Conservation (phyloP, 2,888 invertebrate species). For the Chrysolina americana region DNA sequence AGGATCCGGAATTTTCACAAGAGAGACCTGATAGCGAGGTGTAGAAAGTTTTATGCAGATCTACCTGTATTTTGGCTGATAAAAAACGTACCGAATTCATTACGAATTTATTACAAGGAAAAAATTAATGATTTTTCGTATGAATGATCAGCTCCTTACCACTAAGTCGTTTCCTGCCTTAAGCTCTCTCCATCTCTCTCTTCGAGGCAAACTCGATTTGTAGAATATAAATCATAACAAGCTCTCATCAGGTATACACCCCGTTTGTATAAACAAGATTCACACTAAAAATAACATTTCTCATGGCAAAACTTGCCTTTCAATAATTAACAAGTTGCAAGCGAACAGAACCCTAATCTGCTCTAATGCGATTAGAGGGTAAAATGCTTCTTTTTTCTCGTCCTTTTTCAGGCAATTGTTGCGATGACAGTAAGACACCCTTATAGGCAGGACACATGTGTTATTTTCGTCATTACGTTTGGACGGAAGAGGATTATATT, state of each 20-base stretch:
- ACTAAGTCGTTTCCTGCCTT: too few relatives aligned
- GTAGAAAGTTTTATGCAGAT: too few relatives aligned
- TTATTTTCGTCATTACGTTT: constrained; percentile 70
- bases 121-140: too few relatives aligned
- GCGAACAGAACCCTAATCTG: constrained; percentile 55
- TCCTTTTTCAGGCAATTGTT: constrained; percentile 66
- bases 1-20: too few relatives aligned
- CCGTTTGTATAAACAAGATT: constrained; percentile 29
- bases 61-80: too few relatives aligned
- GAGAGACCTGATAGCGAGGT: too few relatives aligned
- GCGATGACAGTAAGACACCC: constrained; percentile 70
- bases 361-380: constrained; percentile 66
- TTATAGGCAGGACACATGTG: constrained; percentile 69
- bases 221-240: constrained; percentile 43
- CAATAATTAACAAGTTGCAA: constrained; percentile 59
- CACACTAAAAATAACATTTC: constrained; percentile 24
- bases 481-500: constrained; percentile 69
- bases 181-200: background rate
- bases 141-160: too few relatives aligned
- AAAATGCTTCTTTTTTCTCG: constrained; percentile 65
- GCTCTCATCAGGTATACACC: constrained; percentile 4
- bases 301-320: constrained; percentile 30
- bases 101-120: too few relatives aligned
- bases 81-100: too few relatives aligned
- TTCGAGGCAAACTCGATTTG: constrained; percentile 48